phyloP scores from a whole-genome alignment of 92 coral and sea anemone species.

The Nematostella vectensis region DNA sequence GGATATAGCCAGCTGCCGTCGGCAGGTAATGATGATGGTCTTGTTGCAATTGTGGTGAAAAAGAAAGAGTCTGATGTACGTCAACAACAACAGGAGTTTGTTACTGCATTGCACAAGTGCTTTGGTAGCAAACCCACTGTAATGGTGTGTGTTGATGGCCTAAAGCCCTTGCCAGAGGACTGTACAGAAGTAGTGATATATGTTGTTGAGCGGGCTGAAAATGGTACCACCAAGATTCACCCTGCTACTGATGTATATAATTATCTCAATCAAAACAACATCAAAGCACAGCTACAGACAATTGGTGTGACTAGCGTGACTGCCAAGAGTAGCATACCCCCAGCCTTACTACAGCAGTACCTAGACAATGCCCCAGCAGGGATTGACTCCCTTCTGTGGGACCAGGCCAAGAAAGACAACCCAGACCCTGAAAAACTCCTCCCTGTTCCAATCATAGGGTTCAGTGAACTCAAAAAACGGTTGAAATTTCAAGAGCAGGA shows the following conservation, averaged over 20 bases:
- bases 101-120: conserved; percentile 79
- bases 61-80: conserved; percentile 87
- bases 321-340: conserved; percentile 78
- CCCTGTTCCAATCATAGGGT: conserved; percentile 91
- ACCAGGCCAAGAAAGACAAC: conserved; percentile 95
- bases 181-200: conserved; percentile 92
- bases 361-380: conserved; percentile 97
- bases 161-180: conserved; percentile 94
- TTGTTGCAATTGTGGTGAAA: conserved; percentile 75
- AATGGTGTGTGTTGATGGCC: conserved; percentile 92
- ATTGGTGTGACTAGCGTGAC: conserved; percentile 60
- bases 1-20: conserved; percentile 87
- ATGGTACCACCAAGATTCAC: conserved; percentile 77
- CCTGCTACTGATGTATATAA: conserved; percentile 74
- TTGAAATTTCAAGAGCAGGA: conserved; percentile 89
- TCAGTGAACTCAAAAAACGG: conserved; percentile 82
- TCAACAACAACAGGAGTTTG: conserved; percentile 69
- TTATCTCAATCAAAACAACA: conserved; percentile 63
- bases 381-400: conserved; percentile 86
- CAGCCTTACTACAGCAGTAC: conserved; percentile 72
- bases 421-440: conserved; percentile 88
- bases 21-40: conserved; percentile 86
- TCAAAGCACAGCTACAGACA: conserved; percentile 86
- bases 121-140: conserved; percentile 86
- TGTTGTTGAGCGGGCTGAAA: conserved; percentile 93